Percentiles rank a stretch among this genome's conserved stretches.
Conservation (phyloP, 2,888 invertebrate species). For the Spilarctia lutea region DNA sequence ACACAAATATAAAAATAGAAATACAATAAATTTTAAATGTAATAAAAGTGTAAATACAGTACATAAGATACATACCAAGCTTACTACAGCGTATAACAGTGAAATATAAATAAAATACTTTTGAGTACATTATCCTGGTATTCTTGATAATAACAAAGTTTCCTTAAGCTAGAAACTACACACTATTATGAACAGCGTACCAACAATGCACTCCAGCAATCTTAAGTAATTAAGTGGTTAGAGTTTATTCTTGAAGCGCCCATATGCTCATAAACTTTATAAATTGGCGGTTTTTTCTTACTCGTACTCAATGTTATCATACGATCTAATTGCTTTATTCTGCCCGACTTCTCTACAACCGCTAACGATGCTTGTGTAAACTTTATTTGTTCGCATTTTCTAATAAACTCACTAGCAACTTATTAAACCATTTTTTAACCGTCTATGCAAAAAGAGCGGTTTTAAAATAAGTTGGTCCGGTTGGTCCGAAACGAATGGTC, state of each 20-base stretch:
- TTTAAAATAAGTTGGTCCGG: not conserved
- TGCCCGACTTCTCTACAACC: conserved; percentile 35
- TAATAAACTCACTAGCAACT: conserved; percentile 33
- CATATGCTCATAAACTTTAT: conserved; percentile 30
- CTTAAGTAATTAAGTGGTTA: conserved; percentile 48
- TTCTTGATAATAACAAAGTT: not conserved
- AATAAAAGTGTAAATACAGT: too few relatives aligned
- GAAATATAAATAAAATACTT: not conserved
- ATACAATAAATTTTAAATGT: too few relatives aligned
- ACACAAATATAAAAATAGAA: too few relatives aligned
- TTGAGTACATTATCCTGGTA: not conserved
- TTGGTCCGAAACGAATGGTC: too few relatives aligned
- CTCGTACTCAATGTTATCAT: conserved; percentile 49
- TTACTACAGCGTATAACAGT: not conserved
- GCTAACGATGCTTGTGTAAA: conserved; percentile 42
- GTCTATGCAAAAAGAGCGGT: too few relatives aligned
- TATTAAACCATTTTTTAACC: not conserved
- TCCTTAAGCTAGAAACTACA: not conserved
- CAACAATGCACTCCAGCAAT: conserved; percentile 22
- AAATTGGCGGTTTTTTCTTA: conserved; percentile 44
- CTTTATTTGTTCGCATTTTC: conserved; percentile 44
- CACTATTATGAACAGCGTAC: not conserved
- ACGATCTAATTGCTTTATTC: conserved; percentile 54
- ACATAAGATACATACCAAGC: too few relatives aligned
- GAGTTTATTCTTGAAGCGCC: conserved; percentile 30